Base-by-base conservation (phyloP, 2,888 invertebrate species). In the Bhutanitis thaidina region DNA sequence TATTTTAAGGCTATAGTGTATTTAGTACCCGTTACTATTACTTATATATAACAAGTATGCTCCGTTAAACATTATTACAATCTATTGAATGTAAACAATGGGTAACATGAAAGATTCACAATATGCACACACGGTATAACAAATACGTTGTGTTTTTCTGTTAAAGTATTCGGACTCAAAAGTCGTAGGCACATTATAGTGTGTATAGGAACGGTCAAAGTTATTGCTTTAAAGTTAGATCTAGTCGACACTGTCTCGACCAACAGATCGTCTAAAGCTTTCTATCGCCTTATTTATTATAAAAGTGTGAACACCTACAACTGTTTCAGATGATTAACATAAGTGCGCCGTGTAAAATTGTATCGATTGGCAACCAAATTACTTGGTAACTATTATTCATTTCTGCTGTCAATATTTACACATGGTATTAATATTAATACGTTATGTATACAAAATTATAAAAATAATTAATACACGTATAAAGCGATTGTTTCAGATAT, bases 121-220 rank as follows among this genome's bases (percentile, higher is more conserved):
- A 15, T 8, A n/a, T 34, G 10, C 39, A 39, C 29, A 39, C 20
- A 14, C 1, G 5, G n/a, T 34, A 12, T 34, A 13, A 12, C 12
- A 34, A 34, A 35, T 25, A 34, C 10, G 16, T 34, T 32, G 12
- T 13, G 16, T 36, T 43, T 40, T 7, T 16, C 34, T 38, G 40
- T 45, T 40, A 41, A 51, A 16, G 20, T 20, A 49, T 51, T 36
- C 40, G 38, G 40, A 45, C 40, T 41, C 40, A 40, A 27, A 51
- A 51, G 25, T 40, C n/a, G 35, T 41, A 52, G 52, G 52, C 52
- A 52, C 52, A 14, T 49, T 7, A 32, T 38, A 20, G 43, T 15
- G 41, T 43, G 38, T 20, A 40, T 51, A 52, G 52, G 52, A 52
- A 52, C 52, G 43, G 46, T 52, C 34, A 30, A 3, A 37, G 36